phyloP scores from a whole-genome alignment of 92 coral and sea anemone species.

The Pocillopora meandrina region DNA sequence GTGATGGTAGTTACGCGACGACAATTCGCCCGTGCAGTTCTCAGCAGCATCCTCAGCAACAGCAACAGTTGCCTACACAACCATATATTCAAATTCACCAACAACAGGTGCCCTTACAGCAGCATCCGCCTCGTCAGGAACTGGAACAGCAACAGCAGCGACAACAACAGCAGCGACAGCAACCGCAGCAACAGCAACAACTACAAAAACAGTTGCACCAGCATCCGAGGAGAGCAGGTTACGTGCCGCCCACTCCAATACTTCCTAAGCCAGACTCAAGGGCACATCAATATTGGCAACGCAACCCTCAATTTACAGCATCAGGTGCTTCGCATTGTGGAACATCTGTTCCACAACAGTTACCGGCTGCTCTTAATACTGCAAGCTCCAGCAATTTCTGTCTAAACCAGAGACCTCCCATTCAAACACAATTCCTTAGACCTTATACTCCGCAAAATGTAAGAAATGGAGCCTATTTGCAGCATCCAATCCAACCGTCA shows the following conservation, averaged over 20 bases:
- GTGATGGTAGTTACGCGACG: background rate
- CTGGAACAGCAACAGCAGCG: conserved; percentile 2
- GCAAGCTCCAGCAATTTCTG: background rate
- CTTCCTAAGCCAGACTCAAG: background rate
- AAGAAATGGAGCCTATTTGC: conserved; percentile 1
- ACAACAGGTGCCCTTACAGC: background rate
- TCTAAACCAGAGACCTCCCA: background rate
- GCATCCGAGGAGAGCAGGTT: conserved; percentile 18
- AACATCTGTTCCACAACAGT: background rate
- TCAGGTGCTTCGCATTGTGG: background rate
- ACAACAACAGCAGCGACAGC: conserved; percentile 10
- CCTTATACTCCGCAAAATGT: background rate
- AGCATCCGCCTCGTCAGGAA: background rate
- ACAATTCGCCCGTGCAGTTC: background rate
- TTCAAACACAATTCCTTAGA: background rate
- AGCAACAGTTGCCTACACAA: background rate
- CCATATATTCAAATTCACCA: background rate
- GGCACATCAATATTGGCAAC: conserved; percentile 1
- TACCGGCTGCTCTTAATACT: background rate
- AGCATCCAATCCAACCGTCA: background rate
- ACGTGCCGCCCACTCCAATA: background rate
- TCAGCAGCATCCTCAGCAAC: background rate
- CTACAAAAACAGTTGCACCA: background rate
- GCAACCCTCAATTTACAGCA: background rate
- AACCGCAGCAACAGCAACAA: background rate